Base-by-base conservation (phyloP, 1,140 invertebrate species). In the Nautilus pompilius region DNA sequence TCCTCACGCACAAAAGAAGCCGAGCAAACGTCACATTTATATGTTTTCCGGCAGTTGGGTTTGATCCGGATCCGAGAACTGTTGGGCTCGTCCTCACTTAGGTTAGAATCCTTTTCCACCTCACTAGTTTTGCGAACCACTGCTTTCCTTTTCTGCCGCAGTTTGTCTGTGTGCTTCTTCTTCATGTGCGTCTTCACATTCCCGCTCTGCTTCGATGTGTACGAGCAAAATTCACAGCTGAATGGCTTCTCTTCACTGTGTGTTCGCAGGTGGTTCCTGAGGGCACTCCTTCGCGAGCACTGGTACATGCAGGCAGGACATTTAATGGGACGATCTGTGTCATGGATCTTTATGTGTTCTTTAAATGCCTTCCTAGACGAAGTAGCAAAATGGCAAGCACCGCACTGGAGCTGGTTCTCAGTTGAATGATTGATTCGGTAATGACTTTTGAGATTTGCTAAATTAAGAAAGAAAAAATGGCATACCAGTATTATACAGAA, bases 191-290 rank as follows among this genome's bases (percentile, higher is more conserved):
- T 65, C 49, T 71, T 70, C 20, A 79, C 66, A 54, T 75, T 77
- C 0, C 73, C 72, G 30, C 61, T 67, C 65, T 77, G 76, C 34
- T 68, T 72, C 6, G 77, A 78, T 20, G 68, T 69, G 59, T 82
- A 83, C 4, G 69, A 45, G 66, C 84, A 85, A 24, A 71, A 66
- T 10, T 62, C 56, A 63, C 84, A 85, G 1, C 49, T 29, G 64
- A 73, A 83, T 24, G 80, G 83, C 33, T 79, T 77, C 34, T 83
- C 79, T 17, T 77, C 70, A 45, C 76, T 79, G 59, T 85, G 84
- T 6, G 77, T 71, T 85, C 88, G 79, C 26, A 72, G 59, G 62
- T 85, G 84, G 53, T 74, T 73, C 22, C 74, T 76, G 10, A 85
- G 67, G 3, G 71, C 66, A 46, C 62, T 66, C 32, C 65, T 67